phyloP scores from a whole-genome alignment of 2,797 vertebrate genomes.

The Lutra lutra region DNA sequence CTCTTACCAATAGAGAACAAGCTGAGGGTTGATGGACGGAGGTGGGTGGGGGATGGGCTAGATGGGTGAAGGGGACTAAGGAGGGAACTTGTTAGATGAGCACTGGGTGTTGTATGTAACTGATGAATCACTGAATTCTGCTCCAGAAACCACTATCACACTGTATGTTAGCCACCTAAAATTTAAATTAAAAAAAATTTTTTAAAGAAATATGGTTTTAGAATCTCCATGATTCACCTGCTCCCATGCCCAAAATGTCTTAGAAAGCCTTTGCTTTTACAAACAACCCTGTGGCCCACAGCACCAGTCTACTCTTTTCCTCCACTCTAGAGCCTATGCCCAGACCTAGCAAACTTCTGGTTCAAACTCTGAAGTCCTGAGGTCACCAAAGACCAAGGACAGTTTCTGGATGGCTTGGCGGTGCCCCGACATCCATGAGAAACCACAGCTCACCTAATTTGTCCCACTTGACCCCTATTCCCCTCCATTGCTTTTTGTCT shows the following conservation, averaged over 20 bases:
- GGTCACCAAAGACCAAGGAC: neutral
- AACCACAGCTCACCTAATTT: fast-evolving
- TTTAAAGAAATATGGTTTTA: conserved; percentile 28
- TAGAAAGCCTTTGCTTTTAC: neutral
- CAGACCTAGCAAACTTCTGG: neutral
- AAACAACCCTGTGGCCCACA: neutral
- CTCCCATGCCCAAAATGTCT: neutral
- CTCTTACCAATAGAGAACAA: neutral
- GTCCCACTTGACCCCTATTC: too few species aligned
- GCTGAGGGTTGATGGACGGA: neutral
- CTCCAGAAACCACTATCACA: neutral
- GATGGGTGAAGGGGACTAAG: neutral
- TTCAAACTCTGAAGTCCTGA: neutral
- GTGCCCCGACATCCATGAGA: neutral
- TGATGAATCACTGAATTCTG: neutral
- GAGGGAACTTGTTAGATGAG: neutral
- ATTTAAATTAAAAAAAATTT: neutral
- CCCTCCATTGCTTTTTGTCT: neutral
- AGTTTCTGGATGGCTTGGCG: neutral
- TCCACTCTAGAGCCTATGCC: neutral
- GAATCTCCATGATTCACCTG: conserved; percentile 23
- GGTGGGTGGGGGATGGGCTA: neutral
- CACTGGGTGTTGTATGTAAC: neutral
- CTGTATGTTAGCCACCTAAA: neutral
- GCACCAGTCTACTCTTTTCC: neutral